Evolutionary conservation across 2,888 invertebrate species (phyloP).

Genomic region (Clusia tigrina): DNA sequence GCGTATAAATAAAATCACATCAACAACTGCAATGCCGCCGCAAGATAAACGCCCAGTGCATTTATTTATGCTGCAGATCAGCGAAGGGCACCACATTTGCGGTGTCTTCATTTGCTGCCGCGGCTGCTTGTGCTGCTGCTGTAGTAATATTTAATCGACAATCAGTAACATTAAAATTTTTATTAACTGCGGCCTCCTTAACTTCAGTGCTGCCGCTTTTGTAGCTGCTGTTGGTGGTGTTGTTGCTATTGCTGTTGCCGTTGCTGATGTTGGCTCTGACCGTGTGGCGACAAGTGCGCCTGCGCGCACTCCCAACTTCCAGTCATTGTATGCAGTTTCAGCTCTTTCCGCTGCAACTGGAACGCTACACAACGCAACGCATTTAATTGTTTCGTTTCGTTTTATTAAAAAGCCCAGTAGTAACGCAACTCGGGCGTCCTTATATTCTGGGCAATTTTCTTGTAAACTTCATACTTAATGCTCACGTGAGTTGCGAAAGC

Average conservation of each 20-base stretch:
- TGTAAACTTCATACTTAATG: not conserved
- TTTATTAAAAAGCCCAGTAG: constrained; percentile 1
- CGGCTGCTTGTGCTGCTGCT: not conserved
- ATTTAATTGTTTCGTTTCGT: not conserved
- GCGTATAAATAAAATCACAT: not conserved
- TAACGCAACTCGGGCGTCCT: not conserved
- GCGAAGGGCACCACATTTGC: not conserved
- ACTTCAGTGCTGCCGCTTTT: not conserved
- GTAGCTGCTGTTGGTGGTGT: no score
- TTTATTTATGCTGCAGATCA: not conserved
- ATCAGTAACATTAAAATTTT: not conserved
- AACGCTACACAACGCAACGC: not conserved
- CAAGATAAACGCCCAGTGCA: not conserved
- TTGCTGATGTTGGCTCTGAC: constrained; percentile 18
- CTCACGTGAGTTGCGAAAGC: not conserved
- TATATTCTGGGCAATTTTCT: no score
- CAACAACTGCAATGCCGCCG: not conserved
- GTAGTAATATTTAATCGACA: not conserved
- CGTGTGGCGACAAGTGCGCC: constrained; percentile 11
- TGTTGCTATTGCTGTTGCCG: constrained; percentile 24
- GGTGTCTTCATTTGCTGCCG: not conserved
- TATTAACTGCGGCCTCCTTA: not conserved
- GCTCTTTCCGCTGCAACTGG: not conserved
- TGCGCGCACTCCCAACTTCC: not conserved
- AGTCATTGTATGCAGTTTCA: not conserved